phyloP scores from a whole-genome alignment of 2,113 vertebrate species.

The Columbina picui region DNA sequence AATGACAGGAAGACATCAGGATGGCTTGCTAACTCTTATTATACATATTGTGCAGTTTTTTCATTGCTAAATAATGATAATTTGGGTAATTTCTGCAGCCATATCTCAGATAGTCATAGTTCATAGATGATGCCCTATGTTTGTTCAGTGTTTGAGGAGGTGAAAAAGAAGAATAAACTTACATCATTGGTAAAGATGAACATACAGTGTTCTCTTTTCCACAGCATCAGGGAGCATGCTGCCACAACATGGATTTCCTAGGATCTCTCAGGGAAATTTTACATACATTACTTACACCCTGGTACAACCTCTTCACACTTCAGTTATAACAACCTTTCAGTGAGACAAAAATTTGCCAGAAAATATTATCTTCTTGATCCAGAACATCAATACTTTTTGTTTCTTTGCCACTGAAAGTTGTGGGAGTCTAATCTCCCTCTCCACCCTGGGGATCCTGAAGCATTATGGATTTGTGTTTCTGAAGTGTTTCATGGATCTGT shows the following conservation, averaged over 20 bases:
- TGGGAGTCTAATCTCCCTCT: neutral
- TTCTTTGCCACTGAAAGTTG: neutral
- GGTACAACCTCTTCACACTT: neutral
- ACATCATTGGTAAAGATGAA: neutral
- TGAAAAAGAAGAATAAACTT: neutral
- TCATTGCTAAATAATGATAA: neutral
- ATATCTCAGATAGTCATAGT: neutral
- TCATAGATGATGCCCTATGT: neutral
- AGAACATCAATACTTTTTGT: neutral
- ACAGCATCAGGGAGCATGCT: accelerated
- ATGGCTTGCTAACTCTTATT: neutral
- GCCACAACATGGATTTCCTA: neutral
- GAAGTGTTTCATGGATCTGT: neutral
- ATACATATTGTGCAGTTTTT: neutral
- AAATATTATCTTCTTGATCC: neutral
- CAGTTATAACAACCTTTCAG: neutral
- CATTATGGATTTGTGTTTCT: too few species aligned
- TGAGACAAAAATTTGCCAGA: neutral
- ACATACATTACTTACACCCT: neutral
- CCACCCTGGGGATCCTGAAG: neutral
- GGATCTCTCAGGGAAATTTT: neutral
- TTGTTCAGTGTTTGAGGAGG: neutral
- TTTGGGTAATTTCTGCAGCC: neutral
- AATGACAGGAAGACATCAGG: neutral
- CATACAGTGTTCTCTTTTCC: neutral